phyloP scores from a whole-genome alignment of 2,797 vertebrate species.

The Gobionotothen gibberifrons region DNA sequence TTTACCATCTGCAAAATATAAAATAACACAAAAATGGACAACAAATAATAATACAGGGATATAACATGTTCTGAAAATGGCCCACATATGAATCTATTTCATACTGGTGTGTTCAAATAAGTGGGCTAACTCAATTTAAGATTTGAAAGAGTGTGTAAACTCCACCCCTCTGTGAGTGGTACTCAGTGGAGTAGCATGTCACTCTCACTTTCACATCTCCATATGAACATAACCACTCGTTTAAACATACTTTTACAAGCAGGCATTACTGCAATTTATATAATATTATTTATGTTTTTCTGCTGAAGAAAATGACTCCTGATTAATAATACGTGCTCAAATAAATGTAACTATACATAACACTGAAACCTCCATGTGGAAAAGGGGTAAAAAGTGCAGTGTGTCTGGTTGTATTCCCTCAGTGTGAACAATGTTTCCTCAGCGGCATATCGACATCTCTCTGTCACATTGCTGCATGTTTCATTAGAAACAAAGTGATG shows the following conservation, averaged over 20 bases:
- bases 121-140: background rate
- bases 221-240: constrained; percentile 13
- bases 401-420: constrained; percentile 5
- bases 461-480: constrained; percentile 52
- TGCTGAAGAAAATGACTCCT: background rate
- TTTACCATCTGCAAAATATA: too few relatives aligned
- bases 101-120: background rate
- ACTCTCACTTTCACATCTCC: constrained; percentile 53
- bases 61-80: too few relatives aligned
- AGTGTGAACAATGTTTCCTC: constrained; percentile 16
- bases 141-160: background rate
- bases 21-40: too few relatives aligned
- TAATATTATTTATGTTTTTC: background rate
- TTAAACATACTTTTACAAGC: background rate
- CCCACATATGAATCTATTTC: background rate
- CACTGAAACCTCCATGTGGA: background rate
- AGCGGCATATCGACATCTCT: constrained; percentile 43
- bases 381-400: too few relatives aligned
- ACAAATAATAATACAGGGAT: too few relatives aligned
- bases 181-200: constrained; percentile 12
- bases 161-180: background rate
- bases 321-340: background rate
- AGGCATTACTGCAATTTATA: background rate
- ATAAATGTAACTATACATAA: background rate
- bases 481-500: constrained; percentile 75